phyloP scores from a whole-genome alignment of 1,140 invertebrate genomes.

The Ostrea denselamellosa region DNA sequence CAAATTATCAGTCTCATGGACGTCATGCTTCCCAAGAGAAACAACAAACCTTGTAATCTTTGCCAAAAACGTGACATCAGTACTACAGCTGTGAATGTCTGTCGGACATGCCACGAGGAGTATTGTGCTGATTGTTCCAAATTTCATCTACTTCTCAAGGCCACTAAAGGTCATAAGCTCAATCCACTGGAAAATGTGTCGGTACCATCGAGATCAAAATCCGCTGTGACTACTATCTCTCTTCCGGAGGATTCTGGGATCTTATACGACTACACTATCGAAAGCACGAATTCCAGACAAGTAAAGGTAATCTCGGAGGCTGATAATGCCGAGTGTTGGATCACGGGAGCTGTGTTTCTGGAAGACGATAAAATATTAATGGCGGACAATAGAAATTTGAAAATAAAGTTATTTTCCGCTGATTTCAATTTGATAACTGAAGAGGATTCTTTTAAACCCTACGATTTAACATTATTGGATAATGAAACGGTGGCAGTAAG shows the following conservation, averaged over 20 bases:
- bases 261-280: conserved; percentile 25
- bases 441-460: conserved; percentile 24
- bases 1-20: conserved; percentile 47
- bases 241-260: not conserved
- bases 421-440: conserved; percentile 43
- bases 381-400: conserved; percentile 42
- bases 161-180: conserved; percentile 45
- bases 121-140: conserved; percentile 50
- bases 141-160: conserved; percentile 46
- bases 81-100: conserved; percentile 21
- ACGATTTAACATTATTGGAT: conserved; percentile 24
- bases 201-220: not conserved
- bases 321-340: conserved; percentile 37
- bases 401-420: conserved; percentile 44
- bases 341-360: conserved; percentile 48
- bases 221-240: not conserved
- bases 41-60: conserved; percentile 38
- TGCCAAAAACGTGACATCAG: conserved; percentile 21
- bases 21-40: conserved; percentile 37
- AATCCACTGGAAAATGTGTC: conserved; percentile 16
- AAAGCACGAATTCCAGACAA: not conserved
- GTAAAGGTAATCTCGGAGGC: conserved; percentile 32
- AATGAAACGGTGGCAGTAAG: conserved; percentile 40
- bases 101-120: conserved; percentile 44
- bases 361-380: conserved; percentile 44